phyloP scores from a whole-genome alignment of 2,113 vertebrate genomes.

The Rattus rattus region DNA sequence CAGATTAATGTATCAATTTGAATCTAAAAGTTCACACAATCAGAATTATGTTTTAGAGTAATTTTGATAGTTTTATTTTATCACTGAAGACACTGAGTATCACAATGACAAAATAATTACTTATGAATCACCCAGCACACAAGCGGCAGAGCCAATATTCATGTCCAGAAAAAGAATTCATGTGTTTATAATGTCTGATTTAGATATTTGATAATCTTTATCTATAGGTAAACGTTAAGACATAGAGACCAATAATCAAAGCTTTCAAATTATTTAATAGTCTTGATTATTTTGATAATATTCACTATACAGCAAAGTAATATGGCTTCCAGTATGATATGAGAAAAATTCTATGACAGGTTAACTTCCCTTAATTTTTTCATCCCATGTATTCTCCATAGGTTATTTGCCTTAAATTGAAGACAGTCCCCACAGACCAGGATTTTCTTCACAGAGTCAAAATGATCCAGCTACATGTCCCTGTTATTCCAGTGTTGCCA shows the following conservation, averaged over 20 bases:
- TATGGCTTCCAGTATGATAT: neutral
- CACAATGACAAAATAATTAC: neutral
- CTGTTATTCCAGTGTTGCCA: neutral
- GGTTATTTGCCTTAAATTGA: neutral
- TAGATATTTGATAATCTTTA: constrained; percentile 49
- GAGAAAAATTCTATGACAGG: neutral
- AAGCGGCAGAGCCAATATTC: neutral
- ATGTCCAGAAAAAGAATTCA: neutral
- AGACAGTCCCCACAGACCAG: neutral
- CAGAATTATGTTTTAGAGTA: neutral
- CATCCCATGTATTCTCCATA: neutral
- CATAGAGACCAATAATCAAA: neutral
- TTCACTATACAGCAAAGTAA: neutral
- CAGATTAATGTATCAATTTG: neutral
- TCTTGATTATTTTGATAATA: neutral
- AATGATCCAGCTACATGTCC: neutral
- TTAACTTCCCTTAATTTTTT: neutral
- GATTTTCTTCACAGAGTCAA: neutral
- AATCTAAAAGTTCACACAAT: neutral
- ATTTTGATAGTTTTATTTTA: neutral
- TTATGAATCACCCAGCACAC: neutral
- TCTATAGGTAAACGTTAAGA: constrained; percentile 3
- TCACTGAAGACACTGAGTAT: neutral
- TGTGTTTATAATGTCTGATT: constrained; percentile 20
- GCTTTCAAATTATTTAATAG: neutral